Percentiles rank a stretch among this genome's conserved stretches.
These are phyloP conservation scores for Columbina picui DNA, from an alignment of 2,113 vertebrate genomes.

Conservation along the genomic window DNA sequence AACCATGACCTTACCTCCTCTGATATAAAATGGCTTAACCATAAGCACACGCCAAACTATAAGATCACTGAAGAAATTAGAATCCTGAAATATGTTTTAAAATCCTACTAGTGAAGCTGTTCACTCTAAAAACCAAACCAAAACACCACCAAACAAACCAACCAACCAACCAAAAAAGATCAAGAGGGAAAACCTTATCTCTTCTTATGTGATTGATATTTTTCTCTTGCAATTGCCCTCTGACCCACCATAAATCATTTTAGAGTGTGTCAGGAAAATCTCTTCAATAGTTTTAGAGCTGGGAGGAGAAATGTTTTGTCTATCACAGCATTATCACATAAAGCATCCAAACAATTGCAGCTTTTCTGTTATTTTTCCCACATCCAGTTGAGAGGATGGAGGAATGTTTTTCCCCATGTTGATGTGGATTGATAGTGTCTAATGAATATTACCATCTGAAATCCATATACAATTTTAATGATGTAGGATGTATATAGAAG, in stretches of 20 bases:
- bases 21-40: neutral
- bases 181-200: conserved; percentile 47
- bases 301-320: conserved; percentile 19
- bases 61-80: neutral
- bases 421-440: neutral
- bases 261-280: conserved; percentile 46
- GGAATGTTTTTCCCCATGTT: neutral
- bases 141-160: neutral
- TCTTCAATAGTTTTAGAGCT: conserved; percentile 30
- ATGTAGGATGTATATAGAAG: neutral
- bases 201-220: conserved; percentile 55
- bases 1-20: neutral
- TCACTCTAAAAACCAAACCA: neutral
- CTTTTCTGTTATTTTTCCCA: conserved; percentile 1
- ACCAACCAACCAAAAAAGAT: neutral
- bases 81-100: neutral
- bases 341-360: conserved; percentile 6
- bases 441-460: neutral
- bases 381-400: neutral
- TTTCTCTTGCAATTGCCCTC: conserved; percentile 20
- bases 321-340: neutral
- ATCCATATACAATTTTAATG: neutral
- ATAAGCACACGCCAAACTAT: neutral
- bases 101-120: neutral
- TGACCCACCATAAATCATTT: conserved; percentile 63